Evolutionary conservation across 2,888 invertebrate genomes (phyloP).

Genomic region (Cephus runcator): DNA sequence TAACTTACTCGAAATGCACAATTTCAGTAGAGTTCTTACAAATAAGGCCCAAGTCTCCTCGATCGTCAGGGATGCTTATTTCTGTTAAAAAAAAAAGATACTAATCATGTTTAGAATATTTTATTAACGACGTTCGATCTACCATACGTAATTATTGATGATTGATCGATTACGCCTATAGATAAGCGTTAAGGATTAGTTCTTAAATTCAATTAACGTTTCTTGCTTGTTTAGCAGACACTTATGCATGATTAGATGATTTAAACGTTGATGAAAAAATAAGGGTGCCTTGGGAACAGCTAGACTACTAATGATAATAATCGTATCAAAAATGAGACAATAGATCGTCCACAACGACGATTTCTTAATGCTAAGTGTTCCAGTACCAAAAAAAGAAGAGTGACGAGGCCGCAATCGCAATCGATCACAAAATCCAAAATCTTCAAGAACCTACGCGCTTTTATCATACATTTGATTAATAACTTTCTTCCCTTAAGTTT

Average conservation of each 20-base stretch:
- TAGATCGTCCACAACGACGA: not conserved
- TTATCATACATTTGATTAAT: not conserved
- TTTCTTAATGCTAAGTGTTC: not conserved
- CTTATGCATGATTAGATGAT: not conserved
- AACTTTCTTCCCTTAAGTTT: not conserved
- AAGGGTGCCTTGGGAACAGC: conserved; percentile 13
- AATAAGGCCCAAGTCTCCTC: not conserved
- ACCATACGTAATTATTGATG: not conserved
- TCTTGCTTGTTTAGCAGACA: not conserved
- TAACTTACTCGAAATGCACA: not conserved
- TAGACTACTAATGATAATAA: conserved; percentile 2
- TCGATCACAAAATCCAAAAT: not conserved
- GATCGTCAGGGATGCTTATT: not conserved
- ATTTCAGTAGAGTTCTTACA: not conserved
- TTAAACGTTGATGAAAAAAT: not conserved
- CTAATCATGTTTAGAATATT: not conserved
- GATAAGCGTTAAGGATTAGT: not conserved
- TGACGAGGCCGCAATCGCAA: not conserved
- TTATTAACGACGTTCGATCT: not conserved
- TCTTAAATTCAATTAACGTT: not conserved
- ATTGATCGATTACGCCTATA: not conserved
- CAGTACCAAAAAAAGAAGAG: not conserved
- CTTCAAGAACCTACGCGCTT: not conserved
- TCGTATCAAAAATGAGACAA: conserved; percentile 9
- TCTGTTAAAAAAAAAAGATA: not conserved